Percentiles rank a stretch among this genome's conserved stretches.
Evolutionary conservation across 2,888 invertebrate species (phyloP).

Genomic region (Hyalella azteca): DNA sequence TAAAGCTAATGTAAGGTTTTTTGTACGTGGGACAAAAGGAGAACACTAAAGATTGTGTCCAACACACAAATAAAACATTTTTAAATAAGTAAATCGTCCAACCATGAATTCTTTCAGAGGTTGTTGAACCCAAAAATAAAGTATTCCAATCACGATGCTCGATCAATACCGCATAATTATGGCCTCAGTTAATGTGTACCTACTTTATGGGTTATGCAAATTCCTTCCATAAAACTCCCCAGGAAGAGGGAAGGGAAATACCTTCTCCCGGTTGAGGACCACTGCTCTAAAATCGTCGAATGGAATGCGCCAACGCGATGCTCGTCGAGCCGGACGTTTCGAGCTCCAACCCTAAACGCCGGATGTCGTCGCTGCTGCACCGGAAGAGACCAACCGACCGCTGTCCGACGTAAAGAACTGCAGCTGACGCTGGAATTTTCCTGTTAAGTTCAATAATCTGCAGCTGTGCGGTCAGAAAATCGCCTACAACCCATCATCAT

Average conservation of each 20-base stretch:
- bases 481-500: too few species aligned
- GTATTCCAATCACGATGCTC: too few species aligned
- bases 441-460: background rate
- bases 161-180: background rate
- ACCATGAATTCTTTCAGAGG: too few species aligned
- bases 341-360: slow-evolving; percentile 32
- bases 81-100: too few species aligned
- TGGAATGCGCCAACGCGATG: slow-evolving; percentile 10
- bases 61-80: too few species aligned
- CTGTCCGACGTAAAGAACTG: slow-evolving; percentile 18
- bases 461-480: too few species aligned
- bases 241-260: background rate
- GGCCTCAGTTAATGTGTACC: too few species aligned
- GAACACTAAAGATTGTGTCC: too few species aligned
- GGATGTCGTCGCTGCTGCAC: slow-evolving; percentile 30
- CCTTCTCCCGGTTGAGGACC: background rate
- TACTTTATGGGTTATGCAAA: too few species aligned
- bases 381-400: slow-evolving; percentile 35
- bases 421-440: slow-evolving; percentile 22
- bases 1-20: too few species aligned
- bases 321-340: slow-evolving; percentile 1
- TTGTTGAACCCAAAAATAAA: too few species aligned
- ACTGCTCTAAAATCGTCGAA: slow-evolving; percentile 1
- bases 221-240: background rate
- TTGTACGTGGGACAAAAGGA: too few species aligned